A percentile compares a stretch with the other conserved stretches of the same genome.
Evolutionary conservation across 2,113 vertebrate species (phyloP).

Genomic region (Bufo gargarizans): DNA sequence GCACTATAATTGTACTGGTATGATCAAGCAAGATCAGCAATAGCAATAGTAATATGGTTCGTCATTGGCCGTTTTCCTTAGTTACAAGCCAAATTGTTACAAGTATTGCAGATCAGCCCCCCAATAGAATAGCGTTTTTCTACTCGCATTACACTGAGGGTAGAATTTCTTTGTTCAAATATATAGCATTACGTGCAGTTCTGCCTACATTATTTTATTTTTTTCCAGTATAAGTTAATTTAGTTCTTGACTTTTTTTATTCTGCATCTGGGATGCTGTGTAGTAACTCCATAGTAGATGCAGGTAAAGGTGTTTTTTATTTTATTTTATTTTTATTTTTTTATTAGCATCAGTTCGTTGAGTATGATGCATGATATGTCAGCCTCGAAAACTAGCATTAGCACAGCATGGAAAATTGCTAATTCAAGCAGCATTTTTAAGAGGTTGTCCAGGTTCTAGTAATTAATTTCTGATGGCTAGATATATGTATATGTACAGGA

Average conservation of each 20-base stretch:
- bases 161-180: too few species aligned
- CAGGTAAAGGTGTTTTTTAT: not conserved
- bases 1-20: too few species aligned
- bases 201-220: not conserved
- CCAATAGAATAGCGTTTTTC: too few species aligned
- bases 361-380: not conserved
- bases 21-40: too few species aligned
- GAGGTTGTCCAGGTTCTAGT: not conserved
- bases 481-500: too few species aligned
- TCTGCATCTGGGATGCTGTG: slow-evolving; percentile 12
- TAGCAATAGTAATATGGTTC: too few species aligned
- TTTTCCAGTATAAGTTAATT: not conserved
- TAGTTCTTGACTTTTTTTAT: not conserved
- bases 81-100: too few species aligned
- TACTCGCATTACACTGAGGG: too few species aligned
- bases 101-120: too few species aligned
- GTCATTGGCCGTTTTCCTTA: too few species aligned
- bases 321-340: not conserved
- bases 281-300: slow-evolving; percentile 11
- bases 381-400: not conserved
- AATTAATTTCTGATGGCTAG: not conserved
- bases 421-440: not conserved
- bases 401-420: not conserved
- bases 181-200: too few species aligned
- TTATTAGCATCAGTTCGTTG: not conserved